Base-by-base conservation (phyloP, 2,888 invertebrate species). In the Xestoiulus laeticollis region DNA sequence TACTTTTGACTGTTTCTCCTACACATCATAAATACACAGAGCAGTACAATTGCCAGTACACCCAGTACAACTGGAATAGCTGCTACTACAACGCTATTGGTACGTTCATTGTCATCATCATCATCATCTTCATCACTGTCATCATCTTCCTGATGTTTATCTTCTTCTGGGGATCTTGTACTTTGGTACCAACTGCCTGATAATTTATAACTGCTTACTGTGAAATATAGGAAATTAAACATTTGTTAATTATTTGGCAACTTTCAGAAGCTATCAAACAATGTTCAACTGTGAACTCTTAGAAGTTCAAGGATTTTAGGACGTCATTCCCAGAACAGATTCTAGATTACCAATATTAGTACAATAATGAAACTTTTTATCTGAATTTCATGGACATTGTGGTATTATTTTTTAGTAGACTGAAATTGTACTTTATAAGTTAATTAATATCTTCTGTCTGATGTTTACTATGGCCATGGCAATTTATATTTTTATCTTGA, bases 1-100 rank as follows among this genome's bases (percentile, higher is more conserved):
- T 53, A 86, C 48, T 44, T 68, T 26, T 33, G 38, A 38, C 33
- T 87, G 78, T 26, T 87, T 32, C 43, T 33, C 78, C 87, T 68
- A 33, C 87, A 87, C 26, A 87, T 32, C 87, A 87, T 87, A 59
- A 87, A 33, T n/a, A 87, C 32, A 22, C 87, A 87, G 48, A 87
- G 32, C 33, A 87, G 33, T 32, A 82, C 82, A n/a, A 87, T 59
- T 32, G 87, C 59, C n/a, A 87, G n/a, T 68, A 87, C 30, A 19
- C 87, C 87, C 38, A 87, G 38, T 22, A 82, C 82, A 22, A 87
- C 82, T 14, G 87, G 87, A 33, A 87, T 82, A 1, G 87, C 87
- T 16, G 82, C 87, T 4, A 87, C 82, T 19, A 87, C 44, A 16
- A 82, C 87, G 30, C 44, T 59, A 26, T 32, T 78, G 12, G 26